These are phyloP conservation scores for Enchytraeus crypticus DNA, from an alignment of 2,888 invertebrate genomes.

Conservation along the genomic window DNA sequence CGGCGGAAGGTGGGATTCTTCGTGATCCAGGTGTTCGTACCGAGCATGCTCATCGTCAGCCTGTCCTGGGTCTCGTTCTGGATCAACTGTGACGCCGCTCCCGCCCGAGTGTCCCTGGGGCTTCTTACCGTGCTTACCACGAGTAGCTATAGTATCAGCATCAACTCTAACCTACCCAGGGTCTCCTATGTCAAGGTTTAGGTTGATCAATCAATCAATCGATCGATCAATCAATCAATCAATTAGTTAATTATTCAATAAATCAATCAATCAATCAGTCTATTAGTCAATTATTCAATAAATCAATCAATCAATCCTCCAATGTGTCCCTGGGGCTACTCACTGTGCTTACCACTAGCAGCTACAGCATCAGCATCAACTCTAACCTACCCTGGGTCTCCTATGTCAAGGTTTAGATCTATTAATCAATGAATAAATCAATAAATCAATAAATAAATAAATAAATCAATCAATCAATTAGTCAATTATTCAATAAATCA, in stretches of 20 bases:
- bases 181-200: constrained; percentile 73
- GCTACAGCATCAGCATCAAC: constrained; percentile 84
- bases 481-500: no score
- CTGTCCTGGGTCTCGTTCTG: constrained; percentile 19
- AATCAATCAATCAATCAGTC: no score
- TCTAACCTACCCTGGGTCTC: constrained; percentile 80
- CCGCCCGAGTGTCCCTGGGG: constrained; percentile 76
- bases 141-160: constrained; percentile 84
- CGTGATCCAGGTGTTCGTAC: constrained; percentile 22
- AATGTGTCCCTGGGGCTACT: constrained; percentile 74
- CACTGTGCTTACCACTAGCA: constrained; percentile 53
- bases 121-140: constrained; percentile 51
- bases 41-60: constrained; percentile 58
- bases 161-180: constrained; percentile 76
- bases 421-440: no score
- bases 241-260: no score
- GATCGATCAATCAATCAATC: no score
- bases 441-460: no score
- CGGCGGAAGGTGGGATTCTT: constrained; percentile 27
- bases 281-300: no score
- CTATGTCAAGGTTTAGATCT: constrained; percentile 68
- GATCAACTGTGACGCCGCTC: constrained; percentile 60
- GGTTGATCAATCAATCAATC: no score
- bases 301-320: no score
- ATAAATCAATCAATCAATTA: no score